Base-by-base conservation (phyloP, 2,113 vertebrate species). In the Rousettus leschenaultii region DNA sequence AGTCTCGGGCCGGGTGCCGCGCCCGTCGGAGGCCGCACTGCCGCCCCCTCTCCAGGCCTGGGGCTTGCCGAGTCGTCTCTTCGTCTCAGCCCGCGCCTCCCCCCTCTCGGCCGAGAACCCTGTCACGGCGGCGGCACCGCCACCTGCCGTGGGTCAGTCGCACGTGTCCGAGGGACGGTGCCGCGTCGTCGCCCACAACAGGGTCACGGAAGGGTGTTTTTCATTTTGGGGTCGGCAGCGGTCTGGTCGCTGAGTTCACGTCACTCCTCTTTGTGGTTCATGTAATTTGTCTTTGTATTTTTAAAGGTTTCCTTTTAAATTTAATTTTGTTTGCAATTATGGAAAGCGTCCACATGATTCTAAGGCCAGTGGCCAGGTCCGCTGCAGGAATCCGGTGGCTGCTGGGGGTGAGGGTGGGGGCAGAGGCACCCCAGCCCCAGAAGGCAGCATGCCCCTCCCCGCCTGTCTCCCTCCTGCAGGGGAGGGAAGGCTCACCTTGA, bases 401-500 rank as follows among this genome's bases (percentile, higher is more conserved):
- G 0, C 61, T 3, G 3, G 3, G 53, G 45, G 66, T 33, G 43
- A 6, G 63, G 22, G 85, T 8, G 7, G 55, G 55, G 55, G 2
- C 7, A 57, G 55, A 57, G 6, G 6, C 2, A 45, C 59, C 66
- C 80, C 26, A 0, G 45, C 15, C 13, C 9, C 2, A 5, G 45
- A 22, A n/a, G 12, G 22, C 8, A 26, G 2, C 1, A 7, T 18
- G 18, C 63, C 8, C 45, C 90, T 96, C 55, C 35, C 65, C 13
- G 3, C 5, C 12, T 3, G 2, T 78, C 35, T 97, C 95, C 97
- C 95, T 98, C 61, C 55, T 0, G 9, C 51, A 24, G 98, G 98
- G 48, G 96, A 97, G 74, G 99, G 99, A 74, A 98, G 99, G 66
- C 94, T 99, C 91, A 99, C 99, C 96, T 98, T 99, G 96, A 99